A percentile compares a stretch with the other conserved stretches of the same genome.
Conservation (phyloP, 2,113 vertebrate species). For the Prolemur simus region DNA sequence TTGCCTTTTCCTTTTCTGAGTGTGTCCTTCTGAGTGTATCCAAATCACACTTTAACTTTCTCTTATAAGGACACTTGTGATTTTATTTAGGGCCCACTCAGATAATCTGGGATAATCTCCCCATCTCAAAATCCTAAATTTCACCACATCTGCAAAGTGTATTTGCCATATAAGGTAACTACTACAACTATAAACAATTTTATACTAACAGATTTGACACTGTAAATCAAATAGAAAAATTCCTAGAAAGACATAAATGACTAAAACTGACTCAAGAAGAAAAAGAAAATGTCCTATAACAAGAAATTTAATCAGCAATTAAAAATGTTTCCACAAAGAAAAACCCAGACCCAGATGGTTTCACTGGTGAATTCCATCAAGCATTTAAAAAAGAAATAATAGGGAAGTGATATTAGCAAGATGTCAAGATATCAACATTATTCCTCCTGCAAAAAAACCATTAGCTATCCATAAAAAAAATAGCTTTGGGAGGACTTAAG, state of each 20-base stretch:
- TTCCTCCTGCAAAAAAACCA: background rate
- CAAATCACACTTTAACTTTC: no score
- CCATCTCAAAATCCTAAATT: background rate
- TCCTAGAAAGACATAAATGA: background rate
- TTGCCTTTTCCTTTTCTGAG: no score
- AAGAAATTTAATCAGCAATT: background rate
- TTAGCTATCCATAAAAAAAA: background rate
- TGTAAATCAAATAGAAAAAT: background rate
- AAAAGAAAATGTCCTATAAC: background rate
- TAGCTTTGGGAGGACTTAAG: no score
- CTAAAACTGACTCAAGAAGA: background rate
- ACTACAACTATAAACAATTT: background rate
- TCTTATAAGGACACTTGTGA: no score
- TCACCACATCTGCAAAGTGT: background rate
- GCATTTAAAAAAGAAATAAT: background rate
- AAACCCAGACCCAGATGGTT: background rate
- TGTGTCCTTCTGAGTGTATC: no score
- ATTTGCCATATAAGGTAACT: background rate
- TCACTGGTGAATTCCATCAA: background rate
- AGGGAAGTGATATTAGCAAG: background rate
- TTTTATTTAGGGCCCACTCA: no score
- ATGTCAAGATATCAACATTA: background rate
- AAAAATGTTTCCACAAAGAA: background rate
- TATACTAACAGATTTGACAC: background rate
- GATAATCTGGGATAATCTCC: no score